Base-by-base conservation (phyloP, 1,140 invertebrate species). In the Drosophila ananassae region DNA sequence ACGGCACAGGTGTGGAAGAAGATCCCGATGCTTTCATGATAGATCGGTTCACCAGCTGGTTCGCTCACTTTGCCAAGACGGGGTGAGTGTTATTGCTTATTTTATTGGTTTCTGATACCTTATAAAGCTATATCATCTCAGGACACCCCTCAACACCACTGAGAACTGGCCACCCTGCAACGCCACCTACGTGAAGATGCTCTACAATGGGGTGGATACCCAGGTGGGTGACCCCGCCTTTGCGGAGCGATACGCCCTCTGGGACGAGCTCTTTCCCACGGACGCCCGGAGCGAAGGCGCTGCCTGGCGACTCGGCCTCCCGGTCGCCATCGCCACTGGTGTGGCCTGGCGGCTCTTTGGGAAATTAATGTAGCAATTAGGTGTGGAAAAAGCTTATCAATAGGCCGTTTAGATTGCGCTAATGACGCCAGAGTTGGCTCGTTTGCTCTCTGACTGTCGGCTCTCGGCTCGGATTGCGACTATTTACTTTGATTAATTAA, bases 291-390 rank as follows among this genome's bases (percentile, higher is more conserved):
- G 52, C 39, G 24, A 75, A 22, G 48, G 51, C 48, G 62, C 60
- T 25, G 55, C 13, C 56, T 52, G 48, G 13, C 47, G 46, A 25
- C 64, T 30, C 22, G 25, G 46, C 41, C 21, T 61, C 3, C n/a
- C 48, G 71, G 92, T 93, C 3, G 91, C 91, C 2, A 84, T 89
- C 3, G 78, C 92, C 3, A 90, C 92, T 1, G 91, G 92, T 9
- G 75, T 93, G 24, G 66, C 93, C 68, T 58, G 93, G 48, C 93
- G 13, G 93, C 51, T 77, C 32, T 53, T 44, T 37, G 57, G 52
- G 48, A 77, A 77, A 85, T 85, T 79, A 87, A 83, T 87, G 83
- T 77, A 83, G 76, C 79, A 62, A 83, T 87, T 85, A 85, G 82
- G 83, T 82, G 83, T 68, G 78, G 83, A 82, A 87, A 82, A 81